Conservation (phyloP, 2,888 invertebrate genomes). For the Diarsia brunnea region DNA sequence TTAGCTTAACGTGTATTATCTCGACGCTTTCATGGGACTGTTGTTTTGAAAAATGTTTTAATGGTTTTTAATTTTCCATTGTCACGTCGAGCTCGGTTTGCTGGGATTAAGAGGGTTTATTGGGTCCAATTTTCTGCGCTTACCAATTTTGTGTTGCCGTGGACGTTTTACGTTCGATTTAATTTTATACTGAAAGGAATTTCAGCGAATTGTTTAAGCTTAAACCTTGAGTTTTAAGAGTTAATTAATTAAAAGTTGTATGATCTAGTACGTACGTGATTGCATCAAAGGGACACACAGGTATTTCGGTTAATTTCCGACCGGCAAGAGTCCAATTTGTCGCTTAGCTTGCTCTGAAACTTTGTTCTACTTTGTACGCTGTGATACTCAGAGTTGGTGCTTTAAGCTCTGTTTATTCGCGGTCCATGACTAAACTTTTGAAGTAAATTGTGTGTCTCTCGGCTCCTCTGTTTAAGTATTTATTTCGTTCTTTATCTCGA, state of each 20-base stretch:
- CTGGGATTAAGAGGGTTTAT: constrained; percentile 58
- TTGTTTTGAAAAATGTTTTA: constrained; percentile 64
- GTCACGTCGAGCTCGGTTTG: constrained; percentile 49
- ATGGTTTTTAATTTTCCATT: constrained; percentile 64
- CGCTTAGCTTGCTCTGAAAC: constrained; percentile 68
- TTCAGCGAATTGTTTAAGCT: constrained; percentile 22
- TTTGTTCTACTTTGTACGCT: constrained; percentile 61
- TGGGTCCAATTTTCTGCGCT: constrained; percentile 44
- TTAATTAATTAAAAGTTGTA: constrained; percentile 59
- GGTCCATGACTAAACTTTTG: constrained; percentile 75
- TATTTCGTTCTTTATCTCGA: constrained; percentile 59
- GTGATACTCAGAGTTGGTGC: constrained; percentile 63
- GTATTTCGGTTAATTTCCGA: constrained; percentile 64
- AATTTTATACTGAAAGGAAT: constrained; percentile 14
- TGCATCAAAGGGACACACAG: constrained; percentile 60
- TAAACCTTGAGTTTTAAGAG: constrained; percentile 31
- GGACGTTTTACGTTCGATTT: constrained; percentile 12
- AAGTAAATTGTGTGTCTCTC: constrained; percentile 70
- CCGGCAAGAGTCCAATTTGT: constrained; percentile 70
- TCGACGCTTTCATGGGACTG: constrained; percentile 48
- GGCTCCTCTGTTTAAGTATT: constrained; percentile 58
- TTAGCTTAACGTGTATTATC: constrained; percentile 63
- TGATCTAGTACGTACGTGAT: constrained; percentile 58
- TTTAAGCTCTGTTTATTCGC: constrained; percentile 72
- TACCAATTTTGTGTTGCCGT: constrained; percentile 27